Conservation (phyloP, 2,797 vertebrate genomes). For the Glossophaga mutica region DNA sequence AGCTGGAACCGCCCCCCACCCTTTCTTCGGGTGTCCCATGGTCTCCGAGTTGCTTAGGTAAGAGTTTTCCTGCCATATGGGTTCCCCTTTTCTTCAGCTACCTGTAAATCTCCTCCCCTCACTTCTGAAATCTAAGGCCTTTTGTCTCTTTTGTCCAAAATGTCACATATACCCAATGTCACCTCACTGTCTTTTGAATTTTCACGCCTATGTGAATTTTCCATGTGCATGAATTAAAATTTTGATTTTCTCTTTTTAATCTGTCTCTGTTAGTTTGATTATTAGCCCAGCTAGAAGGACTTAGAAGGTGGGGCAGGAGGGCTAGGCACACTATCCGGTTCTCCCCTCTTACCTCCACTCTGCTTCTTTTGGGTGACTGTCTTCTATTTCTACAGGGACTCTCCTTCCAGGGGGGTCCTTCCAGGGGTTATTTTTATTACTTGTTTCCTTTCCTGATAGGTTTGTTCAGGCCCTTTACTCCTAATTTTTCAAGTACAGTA, state of each 20-base stretch:
- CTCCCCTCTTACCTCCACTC: not conserved
- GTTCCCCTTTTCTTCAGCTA: not conserved
- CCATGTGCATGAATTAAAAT: not conserved
- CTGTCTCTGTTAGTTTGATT: not conserved
- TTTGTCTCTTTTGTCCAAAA: not conserved
- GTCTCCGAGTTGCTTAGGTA: not conserved
- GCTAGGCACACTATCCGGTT: no score
- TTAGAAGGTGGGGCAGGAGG: not conserved
- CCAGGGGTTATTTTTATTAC: not conserved
- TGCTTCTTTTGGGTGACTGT: not conserved
- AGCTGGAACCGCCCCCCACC: not conserved
- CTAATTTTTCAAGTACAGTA: not conserved
- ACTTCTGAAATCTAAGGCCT: not conserved
- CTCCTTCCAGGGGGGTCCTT: not conserved
- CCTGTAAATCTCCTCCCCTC: not conserved
- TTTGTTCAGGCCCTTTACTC: not conserved
- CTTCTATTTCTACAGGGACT: not conserved
- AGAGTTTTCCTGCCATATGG: not conserved
- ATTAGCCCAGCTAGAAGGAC: not conserved
- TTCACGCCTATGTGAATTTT: not conserved
- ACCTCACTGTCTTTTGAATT: not conserved
- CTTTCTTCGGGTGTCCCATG: not conserved
- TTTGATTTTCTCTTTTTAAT: not conserved
- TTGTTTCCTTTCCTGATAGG: not conserved
- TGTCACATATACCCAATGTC: not conserved